Conservation (phyloP, 2,797 vertebrate species). For the Diplodus sargus region DNA sequence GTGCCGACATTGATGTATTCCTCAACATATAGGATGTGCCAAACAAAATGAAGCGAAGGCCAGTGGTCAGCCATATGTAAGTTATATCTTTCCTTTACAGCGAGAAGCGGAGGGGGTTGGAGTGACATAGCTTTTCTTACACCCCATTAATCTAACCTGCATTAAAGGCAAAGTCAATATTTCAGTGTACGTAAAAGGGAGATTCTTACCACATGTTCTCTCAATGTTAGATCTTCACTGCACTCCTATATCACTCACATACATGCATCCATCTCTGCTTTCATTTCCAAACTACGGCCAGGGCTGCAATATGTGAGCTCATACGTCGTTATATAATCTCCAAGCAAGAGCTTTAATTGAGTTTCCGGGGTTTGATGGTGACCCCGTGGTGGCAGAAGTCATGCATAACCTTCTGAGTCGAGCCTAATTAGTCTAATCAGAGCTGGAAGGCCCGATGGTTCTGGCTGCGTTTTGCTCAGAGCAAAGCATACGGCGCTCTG, state of each 20-base stretch:
- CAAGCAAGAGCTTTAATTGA: constrained; percentile 33
- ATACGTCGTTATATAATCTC: constrained; percentile 44
- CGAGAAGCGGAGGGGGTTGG: background rate
- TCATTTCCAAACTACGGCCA: background rate
- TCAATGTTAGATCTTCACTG: constrained; percentile 32
- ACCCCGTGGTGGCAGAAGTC: constrained; percentile 37
- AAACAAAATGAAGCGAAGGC: constrained; percentile 40
- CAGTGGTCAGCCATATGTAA: constrained; percentile 25
- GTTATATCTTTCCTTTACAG: constrained; percentile 5
- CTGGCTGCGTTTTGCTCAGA: background rate
- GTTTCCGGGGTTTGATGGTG: constrained; percentile 21
- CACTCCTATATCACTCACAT: constrained; percentile 8
- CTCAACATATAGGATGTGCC: constrained; percentile 15
- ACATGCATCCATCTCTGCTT: constrained; percentile 18
- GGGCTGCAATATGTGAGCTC: constrained; percentile 32
- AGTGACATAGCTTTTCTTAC: background rate
- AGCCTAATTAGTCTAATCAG: constrained; percentile 27
- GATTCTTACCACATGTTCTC: constrained; percentile 21
- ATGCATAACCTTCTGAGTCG: constrained; percentile 14
- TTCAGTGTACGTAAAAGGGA: constrained; percentile 6
- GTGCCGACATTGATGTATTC: constrained; percentile 34
- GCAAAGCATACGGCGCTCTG: background rate
- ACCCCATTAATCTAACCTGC: background rate
- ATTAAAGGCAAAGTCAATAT: background rate
- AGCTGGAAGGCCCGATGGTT: background rate